These are phyloP conservation scores for Lerema accius DNA, from an alignment of 1,140 invertebrate species.

Conservation along the genomic window DNA sequence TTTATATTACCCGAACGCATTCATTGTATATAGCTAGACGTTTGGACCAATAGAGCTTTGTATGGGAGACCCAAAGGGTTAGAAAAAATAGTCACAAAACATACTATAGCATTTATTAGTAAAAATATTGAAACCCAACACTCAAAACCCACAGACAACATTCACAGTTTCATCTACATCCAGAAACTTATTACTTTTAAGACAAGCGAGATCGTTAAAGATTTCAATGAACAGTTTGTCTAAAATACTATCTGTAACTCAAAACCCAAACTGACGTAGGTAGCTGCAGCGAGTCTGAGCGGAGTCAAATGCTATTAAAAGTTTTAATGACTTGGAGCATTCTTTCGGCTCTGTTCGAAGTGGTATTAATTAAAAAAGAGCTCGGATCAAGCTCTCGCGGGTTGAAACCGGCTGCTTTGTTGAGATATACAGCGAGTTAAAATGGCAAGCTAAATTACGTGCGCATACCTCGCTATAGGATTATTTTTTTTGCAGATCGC, in stretches of 20 bases:
- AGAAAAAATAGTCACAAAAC: no score
- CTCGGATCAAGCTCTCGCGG: constrained; percentile 62
- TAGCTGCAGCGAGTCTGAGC: constrained; percentile 64
- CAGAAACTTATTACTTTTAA: background rate
- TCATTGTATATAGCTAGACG: no score
- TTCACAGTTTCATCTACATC: no score
- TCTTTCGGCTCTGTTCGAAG: constrained; percentile 75
- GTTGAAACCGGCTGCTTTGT: constrained; percentile 45
- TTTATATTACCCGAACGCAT: no score
- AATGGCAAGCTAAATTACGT: background rate
- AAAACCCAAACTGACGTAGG: constrained; percentile 36
- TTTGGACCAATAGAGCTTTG: no score
- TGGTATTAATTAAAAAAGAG: constrained; percentile 81
- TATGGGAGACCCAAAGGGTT: no score
- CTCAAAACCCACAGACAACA: no score
- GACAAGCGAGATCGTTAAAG: background rate
- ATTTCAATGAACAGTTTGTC: constrained; percentile 2
- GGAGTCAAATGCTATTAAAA: constrained; percentile 79
- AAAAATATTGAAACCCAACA: no score
- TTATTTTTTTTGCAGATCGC: no score
- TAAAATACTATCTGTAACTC: constrained; percentile 18
- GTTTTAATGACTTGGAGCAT: constrained; percentile 80
- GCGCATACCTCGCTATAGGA: background rate
- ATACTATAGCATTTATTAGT: no score
- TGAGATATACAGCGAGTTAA: constrained; percentile 37